These are phyloP conservation scores for Oscheius sp. DNA, from an alignment of 2,888 invertebrate species.

Conservation along the genomic window DNA sequence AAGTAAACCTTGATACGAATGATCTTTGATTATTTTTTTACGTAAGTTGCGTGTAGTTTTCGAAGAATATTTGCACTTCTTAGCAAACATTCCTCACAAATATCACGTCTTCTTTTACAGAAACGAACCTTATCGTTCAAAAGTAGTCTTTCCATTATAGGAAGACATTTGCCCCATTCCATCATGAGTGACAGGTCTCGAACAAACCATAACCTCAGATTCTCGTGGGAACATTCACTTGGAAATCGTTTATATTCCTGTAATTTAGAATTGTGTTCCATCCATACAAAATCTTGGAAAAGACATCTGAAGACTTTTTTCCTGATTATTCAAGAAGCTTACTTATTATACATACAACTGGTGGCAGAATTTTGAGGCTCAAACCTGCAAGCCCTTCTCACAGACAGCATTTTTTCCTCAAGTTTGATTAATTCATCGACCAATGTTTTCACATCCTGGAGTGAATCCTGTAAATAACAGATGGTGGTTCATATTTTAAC, in stretches of 20 bases:
- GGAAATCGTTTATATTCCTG: conserved; percentile 27
- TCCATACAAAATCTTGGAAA: conserved; percentile 50
- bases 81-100: conserved; percentile 11
- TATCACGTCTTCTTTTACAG: conserved; percentile 5
- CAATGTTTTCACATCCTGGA: conserved; percentile 44
- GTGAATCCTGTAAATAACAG: conserved; percentile 8
- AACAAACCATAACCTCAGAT: conserved; percentile 56
- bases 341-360: conserved; percentile 53
- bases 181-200: conserved; percentile 58
- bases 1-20: too few species aligned
- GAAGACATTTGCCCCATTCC: conserved; percentile 58
- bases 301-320: conserved; percentile 46
- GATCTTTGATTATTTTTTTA: neutral
- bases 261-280: conserved; percentile 38
- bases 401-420: conserved; percentile 47
- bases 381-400: conserved; percentile 50
- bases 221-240: conserved; percentile 43
- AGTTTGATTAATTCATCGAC: conserved; percentile 42
- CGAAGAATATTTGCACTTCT: conserved; percentile 4
- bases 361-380: conserved; percentile 52
- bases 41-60: conserved; percentile 10
- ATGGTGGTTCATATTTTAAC: neutral
- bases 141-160: conserved; percentile 43
- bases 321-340: too few species aligned
- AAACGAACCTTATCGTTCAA: conserved; percentile 53